phyloP scores from a whole-genome alignment of 2,888 invertebrate species.

The Nysson spinosus region DNA sequence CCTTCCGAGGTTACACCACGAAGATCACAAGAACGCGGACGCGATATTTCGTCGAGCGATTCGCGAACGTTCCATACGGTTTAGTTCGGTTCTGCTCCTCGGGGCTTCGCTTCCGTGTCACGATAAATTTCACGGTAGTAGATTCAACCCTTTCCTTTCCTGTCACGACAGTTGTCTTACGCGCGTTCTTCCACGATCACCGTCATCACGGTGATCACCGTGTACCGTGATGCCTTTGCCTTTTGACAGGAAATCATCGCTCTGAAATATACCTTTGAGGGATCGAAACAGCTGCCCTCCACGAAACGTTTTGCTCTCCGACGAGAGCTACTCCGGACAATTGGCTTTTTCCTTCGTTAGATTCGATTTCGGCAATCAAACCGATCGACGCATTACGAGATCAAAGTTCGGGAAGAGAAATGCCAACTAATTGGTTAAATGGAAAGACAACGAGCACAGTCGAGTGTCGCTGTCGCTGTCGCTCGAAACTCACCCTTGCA shows the following conservation, averaged over 20 bases:
- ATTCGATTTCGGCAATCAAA: too few species aligned
- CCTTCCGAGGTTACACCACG: too few species aligned
- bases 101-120: conserved; percentile 19
- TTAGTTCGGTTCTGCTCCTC: too few species aligned
- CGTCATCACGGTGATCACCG: conserved; percentile 11
- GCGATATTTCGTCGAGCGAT: background rate
- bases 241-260: conserved; percentile 42
- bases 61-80: background rate
- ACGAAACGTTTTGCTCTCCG: background rate
- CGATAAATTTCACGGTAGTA: conserved; percentile 34
- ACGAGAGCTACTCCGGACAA: too few species aligned
- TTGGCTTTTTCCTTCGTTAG: too few species aligned
- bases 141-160: conserved; percentile 37
- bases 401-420: background rate
- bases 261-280: conserved; percentile 14
- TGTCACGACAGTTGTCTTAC: conserved; percentile 54
- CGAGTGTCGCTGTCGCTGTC: conserved; percentile 69
- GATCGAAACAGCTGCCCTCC: conserved; percentile 33
- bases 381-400: too few species aligned
- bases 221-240: conserved; percentile 16
- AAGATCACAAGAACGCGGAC: too few species aligned
- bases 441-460: conserved; percentile 64
- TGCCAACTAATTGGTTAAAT: conserved; percentile 50
- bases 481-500: conserved; percentile 58
- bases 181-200: conserved; percentile 21